Evolutionary conservation across 1,140 invertebrate genomes (phyloP).

Genomic region (Vanessa atalanta): DNA sequence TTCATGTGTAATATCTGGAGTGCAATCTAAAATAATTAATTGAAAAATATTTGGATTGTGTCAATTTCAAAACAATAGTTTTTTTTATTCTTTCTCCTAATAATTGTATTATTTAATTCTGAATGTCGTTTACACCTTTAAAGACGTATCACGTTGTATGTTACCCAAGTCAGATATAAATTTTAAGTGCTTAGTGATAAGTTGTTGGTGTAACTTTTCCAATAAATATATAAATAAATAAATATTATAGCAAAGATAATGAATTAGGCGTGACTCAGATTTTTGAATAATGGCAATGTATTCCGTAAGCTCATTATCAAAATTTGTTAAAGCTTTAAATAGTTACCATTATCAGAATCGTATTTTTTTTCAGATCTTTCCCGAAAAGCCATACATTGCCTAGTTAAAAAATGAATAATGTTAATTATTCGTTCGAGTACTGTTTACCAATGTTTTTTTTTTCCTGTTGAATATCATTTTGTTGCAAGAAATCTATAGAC

Average conservation of each 20-base stretch:
- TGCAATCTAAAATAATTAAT: conserved; percentile 13
- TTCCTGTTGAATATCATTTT: not conserved
- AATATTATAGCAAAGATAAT: not conserved
- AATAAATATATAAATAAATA: too few relatives aligned
- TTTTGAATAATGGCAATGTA: not conserved
- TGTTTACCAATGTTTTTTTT: not conserved
- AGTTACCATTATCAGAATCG: conserved; percentile 1
- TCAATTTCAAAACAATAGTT: not conserved
- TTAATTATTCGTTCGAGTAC: not conserved
- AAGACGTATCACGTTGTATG: too few relatives aligned
- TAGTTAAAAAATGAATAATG: not conserved
- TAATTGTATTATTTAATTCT: not conserved
- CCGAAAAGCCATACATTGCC: not conserved
- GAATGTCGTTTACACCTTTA: too few relatives aligned
- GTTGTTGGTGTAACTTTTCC: too few relatives aligned
- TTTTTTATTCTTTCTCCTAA: conserved; percentile 1
- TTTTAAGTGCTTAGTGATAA: too few relatives aligned
- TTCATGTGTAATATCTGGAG: conserved; percentile 11
- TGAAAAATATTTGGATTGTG: conserved; percentile 15
- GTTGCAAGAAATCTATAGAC: not conserved
- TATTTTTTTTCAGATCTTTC: not conserved
- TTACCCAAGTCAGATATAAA: too few relatives aligned
- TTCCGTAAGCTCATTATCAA: not conserved
- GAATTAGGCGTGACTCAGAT: not conserved
- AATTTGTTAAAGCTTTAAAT: not conserved